Base-by-base conservation (phyloP, 2,888 invertebrate genomes). In the Icerya purchasi region DNA sequence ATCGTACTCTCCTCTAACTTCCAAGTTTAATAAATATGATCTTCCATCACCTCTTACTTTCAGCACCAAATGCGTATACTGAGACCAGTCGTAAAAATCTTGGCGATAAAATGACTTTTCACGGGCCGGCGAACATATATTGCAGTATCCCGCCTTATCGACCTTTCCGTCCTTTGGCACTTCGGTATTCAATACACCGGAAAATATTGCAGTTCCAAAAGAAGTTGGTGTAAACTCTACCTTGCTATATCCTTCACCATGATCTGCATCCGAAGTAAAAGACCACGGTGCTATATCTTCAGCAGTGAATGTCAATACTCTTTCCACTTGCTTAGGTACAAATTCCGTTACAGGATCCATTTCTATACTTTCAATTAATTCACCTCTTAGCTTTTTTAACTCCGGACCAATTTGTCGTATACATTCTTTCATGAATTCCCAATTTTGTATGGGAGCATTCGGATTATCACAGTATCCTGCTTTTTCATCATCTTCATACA, bases 31-130 rank as follows among this genome's bases (percentile, higher is more conserved):
- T 65, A 86, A 73, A 72, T 97, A 98, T 1, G 82, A 80, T 60
- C 98, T 77, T 2, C 98, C 98, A 73, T 98, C 98, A 0, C 98
- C 98, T 64, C 96, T 77, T 1, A 92, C 76, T 72, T 84, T 80
- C 67, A 96, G 69, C 1, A 90, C 79, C 18, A 85, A 62, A 66
- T 78, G 78, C 3, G 86, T 91, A 70, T 88, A 94, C 2, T 73
- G 65, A 1, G 72, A 70, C 91, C 92, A 94, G 68, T 91, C 78
- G 65, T 78, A 81, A 19, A 78, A 78, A 0, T 76, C 61, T 3
- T 80, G 77, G 2, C 90, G 76, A 70, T 81, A 79, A 69, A 93
- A 93, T 0, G 92, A 86, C 80, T 82, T 87, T 82, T 84, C 36
- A 5, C 5, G 14, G 36, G 5, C 5, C 36, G 36, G 36, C 14